A percentile compares a stretch with the other conserved stretches of the same genome.
phyloP scores from a whole-genome alignment of 2,888 invertebrate species.

The Steinernema hermaphroditum region DNA sequence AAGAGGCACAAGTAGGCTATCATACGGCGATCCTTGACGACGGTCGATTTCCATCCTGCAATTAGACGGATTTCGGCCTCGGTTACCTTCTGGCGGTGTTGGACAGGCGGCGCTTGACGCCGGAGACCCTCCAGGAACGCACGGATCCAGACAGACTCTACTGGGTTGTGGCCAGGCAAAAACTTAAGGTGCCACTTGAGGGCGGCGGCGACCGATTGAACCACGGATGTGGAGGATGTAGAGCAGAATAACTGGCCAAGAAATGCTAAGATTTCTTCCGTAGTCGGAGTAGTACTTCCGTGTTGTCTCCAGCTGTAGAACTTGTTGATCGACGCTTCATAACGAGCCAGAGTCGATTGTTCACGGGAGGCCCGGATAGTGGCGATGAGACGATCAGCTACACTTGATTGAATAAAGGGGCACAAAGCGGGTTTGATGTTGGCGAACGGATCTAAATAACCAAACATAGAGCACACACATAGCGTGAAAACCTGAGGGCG shows the following conservation, averaged over 20 bases:
- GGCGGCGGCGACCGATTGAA: background rate
- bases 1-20: background rate
- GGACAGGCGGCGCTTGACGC: background rate
- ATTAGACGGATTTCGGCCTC: background rate
- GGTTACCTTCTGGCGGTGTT: background rate
- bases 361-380: no score
- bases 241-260: background rate
- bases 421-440: no score
- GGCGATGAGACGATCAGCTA: no score
- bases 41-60: background rate
- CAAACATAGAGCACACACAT: no score
- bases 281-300: background rate
- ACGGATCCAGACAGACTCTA: background rate
- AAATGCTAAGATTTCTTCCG: background rate
- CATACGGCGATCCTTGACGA: background rate
- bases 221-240: background rate
- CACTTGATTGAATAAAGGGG: no score
- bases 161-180: background rate
- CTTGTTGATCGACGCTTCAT: background rate
- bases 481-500: no score
- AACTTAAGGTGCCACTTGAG: background rate
- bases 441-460: no score
- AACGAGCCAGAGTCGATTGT: background rate
- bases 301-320: background rate
- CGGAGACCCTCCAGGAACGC: background rate